phyloP scores from a whole-genome alignment of 92 coral and sea anemone species.

The Porites evermanni region DNA sequence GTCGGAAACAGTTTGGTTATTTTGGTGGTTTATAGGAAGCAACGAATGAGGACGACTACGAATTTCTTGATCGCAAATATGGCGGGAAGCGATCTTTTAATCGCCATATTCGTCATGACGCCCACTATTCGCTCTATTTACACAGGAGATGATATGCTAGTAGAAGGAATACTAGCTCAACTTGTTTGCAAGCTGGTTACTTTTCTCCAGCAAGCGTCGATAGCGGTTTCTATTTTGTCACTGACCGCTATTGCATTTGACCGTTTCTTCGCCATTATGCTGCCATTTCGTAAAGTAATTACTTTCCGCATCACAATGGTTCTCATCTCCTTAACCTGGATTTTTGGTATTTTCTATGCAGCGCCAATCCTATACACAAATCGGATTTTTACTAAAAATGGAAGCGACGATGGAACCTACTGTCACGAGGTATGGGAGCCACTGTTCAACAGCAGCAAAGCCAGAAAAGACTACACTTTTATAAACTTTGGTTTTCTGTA shows the following conservation, averaged over 20 bases:
- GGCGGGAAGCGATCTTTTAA: conserved; percentile 42
- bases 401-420: not conserved
- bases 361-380: conserved; percentile 66
- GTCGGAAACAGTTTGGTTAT: conserved; percentile 46
- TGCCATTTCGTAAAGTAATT: conserved; percentile 51
- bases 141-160: conserved; percentile 27
- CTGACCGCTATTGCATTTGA: conserved; percentile 59
- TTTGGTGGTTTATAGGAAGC: conserved; percentile 40
- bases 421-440: conserved; percentile 52
- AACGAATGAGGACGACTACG: conserved; percentile 48
- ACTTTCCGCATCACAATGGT: conserved; percentile 29
- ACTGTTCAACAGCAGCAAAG: conserved; percentile 34
- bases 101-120: conserved; percentile 36
- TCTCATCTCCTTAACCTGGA: conserved; percentile 52
- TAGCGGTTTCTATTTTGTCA: conserved; percentile 61
- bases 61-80: conserved; percentile 46
- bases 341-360: conserved; percentile 15
- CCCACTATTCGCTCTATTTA: conserved; percentile 34
- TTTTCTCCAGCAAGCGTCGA: conserved; percentile 58
- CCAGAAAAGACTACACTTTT: conserved; percentile 38
- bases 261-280: conserved; percentile 65
- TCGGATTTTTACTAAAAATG: conserved; percentile 9
- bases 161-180: conserved; percentile 46
- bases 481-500: conserved; percentile 57
- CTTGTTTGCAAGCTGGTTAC: conserved; percentile 60